A percentile compares a stretch with the other conserved stretches of the same genome.
phyloP scores from a whole-genome alignment of 2,797 vertebrate species.

The Scomberomorus guttatus region DNA sequence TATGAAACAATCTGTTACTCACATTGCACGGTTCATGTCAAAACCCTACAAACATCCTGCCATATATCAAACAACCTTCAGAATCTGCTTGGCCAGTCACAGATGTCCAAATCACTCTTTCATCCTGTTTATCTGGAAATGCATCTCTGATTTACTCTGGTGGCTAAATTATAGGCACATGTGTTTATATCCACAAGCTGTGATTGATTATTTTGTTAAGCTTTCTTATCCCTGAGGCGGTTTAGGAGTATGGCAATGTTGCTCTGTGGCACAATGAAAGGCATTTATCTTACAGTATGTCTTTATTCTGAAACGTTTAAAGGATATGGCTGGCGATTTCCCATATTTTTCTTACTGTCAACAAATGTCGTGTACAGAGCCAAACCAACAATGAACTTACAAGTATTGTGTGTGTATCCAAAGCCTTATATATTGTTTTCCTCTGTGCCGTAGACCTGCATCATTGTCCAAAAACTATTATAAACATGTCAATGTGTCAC shows the following conservation, averaged over 20 bases:
- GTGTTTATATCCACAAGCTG: conserved; percentile 66
- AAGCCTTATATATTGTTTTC: background rate
- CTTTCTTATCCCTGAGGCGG: conserved; percentile 49
- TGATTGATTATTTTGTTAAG: conserved; percentile 61
- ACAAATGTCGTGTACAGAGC: background rate
- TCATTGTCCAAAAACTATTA: background rate
- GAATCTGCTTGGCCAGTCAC: conserved; percentile 42
- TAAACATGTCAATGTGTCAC: background rate
- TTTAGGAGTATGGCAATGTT: conserved; percentile 26
- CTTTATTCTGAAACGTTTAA: conserved; percentile 27
- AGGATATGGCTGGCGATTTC: background rate
- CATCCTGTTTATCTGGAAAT: conserved; percentile 71
- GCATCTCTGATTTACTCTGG: conserved; percentile 59
- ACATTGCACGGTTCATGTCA: conserved; percentile 53
- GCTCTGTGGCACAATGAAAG: conserved; percentile 18
- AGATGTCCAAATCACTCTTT: conserved; percentile 64
- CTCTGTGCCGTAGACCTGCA: background rate
- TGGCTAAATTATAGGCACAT: conserved; percentile 59
- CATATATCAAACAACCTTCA: conserved; percentile 63
- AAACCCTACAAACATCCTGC: conserved; percentile 69
- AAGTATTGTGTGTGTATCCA: background rate
- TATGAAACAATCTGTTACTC: conserved; percentile 64
- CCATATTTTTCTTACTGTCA: background rate
- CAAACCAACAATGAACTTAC: background rate
- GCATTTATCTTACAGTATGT: background rate